Conservation (phyloP, 53 echinoderm and acorn worm species). For the Patiria pectinifera region DNA sequence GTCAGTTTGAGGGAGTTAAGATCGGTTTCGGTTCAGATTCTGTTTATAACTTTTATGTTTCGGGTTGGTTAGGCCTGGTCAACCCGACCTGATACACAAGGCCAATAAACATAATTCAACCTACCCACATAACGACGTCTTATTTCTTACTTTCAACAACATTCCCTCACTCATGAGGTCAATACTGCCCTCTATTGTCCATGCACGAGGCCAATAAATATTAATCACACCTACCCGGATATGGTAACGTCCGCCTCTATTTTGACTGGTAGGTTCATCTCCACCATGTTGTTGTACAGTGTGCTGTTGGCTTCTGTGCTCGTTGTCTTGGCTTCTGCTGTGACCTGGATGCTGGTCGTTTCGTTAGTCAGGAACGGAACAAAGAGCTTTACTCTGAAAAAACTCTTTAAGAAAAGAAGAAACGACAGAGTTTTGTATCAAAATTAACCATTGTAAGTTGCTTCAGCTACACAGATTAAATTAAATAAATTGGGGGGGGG, state of each 20-base stretch:
- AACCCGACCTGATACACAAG: too few relatives aligned
- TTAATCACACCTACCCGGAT: slow-evolving; percentile 72
- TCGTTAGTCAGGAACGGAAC: slow-evolving; percentile 71
- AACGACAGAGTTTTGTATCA: not conserved
- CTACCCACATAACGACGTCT: too few relatives aligned
- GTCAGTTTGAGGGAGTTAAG: too few relatives aligned
- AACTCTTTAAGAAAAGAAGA: slow-evolving; percentile 62
- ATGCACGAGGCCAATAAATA: too few relatives aligned
- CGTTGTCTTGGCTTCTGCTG: slow-evolving; percentile 72
- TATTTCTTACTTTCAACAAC: too few relatives aligned
- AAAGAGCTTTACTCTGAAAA: slow-evolving; percentile 78
- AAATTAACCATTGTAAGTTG: not conserved
- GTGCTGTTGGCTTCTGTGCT: slow-evolving; percentile 83
- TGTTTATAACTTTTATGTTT: too few relatives aligned
- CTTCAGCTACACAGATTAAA: not conserved
- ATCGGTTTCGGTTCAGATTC: too few relatives aligned
- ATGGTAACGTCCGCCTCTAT: slow-evolving; percentile 94
- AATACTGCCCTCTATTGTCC: not conserved
- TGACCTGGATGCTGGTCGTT: slow-evolving; percentile 63
- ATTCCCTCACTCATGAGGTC: too few relatives aligned
- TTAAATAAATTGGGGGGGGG: too few relatives aligned
- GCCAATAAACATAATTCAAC: too few relatives aligned
- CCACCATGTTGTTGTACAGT: slow-evolving; percentile 69
- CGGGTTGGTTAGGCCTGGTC: too few relatives aligned
- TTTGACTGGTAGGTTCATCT: slow-evolving; percentile 74